phyloP scores from a whole-genome alignment of 2,888 invertebrate species.

The Ennomos erosarius region DNA sequence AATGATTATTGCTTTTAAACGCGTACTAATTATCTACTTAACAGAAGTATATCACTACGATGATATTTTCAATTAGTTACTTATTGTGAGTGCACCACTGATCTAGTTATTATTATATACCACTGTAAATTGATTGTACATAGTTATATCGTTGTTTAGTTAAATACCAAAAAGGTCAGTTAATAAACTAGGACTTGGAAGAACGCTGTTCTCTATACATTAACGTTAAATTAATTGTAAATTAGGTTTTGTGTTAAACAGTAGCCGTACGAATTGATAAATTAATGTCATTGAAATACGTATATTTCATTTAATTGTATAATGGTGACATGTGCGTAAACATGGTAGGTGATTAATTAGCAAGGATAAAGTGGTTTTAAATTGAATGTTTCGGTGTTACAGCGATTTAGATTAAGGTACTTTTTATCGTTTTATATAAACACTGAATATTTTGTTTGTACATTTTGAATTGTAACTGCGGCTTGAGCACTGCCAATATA shows the following conservation, averaged over 20 bases:
- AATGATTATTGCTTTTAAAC: not conserved
- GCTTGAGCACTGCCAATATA: constrained; percentile 54
- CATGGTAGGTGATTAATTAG: constrained; percentile 14
- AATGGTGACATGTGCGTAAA: constrained; percentile 18
- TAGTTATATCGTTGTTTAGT: constrained; percentile 39
- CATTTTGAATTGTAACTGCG: constrained; percentile 37
- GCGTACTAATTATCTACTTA: no score
- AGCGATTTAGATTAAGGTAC: constrained; percentile 26
- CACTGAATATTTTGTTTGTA: constrained; percentile 36
- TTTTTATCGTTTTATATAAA: constrained; percentile 10
- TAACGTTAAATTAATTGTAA: constrained; percentile 20
- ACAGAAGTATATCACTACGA: no score
- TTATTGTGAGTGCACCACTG: no score
- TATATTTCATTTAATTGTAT: constrained; percentile 9
- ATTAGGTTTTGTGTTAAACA: constrained; percentile 12
- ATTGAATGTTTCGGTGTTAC: constrained; percentile 28
- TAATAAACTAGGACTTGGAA: constrained; percentile 29
- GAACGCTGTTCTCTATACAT: constrained; percentile 14
- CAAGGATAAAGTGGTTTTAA: constrained; percentile 21
- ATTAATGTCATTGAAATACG: not conserved
- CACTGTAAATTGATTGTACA: constrained; percentile 16
- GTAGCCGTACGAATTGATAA: not conserved
- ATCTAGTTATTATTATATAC: not conserved
- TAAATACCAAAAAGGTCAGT: constrained; percentile 67
- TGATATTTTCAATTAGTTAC: no score